These are phyloP conservation scores for Microcebus murinus DNA, from an alignment of 2,113 vertebrate species.

Conservation along the genomic window DNA sequence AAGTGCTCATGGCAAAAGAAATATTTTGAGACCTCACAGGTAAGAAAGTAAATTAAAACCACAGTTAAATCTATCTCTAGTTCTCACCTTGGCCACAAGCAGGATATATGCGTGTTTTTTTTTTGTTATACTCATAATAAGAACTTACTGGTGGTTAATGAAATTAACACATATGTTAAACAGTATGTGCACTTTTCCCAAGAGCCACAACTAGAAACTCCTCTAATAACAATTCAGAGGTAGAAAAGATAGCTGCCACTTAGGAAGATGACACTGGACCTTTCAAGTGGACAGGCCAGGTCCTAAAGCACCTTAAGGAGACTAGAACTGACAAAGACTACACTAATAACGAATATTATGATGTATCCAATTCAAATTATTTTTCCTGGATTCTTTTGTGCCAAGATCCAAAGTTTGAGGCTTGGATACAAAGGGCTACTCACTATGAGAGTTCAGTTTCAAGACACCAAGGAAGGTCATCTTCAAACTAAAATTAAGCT, in stretches of 20 bases:
- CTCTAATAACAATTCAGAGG: not conserved
- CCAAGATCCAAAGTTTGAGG: not conserved
- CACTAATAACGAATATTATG: not conserved
- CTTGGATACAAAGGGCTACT: not conserved
- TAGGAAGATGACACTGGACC: not conserved
- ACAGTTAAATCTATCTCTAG: not conserved
- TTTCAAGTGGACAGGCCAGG: not conserved
- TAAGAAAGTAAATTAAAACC: not conserved
- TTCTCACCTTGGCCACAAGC: not conserved
- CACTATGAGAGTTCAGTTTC: not conserved
- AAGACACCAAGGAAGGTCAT: slow-evolving; percentile 55
- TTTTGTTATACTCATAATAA: not conserved
- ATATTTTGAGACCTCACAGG: not conserved
- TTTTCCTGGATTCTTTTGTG: not conserved
- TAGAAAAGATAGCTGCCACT: not conserved
- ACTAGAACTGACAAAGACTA: not conserved
- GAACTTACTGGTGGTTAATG: not conserved
- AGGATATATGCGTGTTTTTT: not conserved
- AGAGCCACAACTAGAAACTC: not conserved
- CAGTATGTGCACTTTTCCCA: not conserved
- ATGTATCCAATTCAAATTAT: not conserved
- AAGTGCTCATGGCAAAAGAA: not conserved
- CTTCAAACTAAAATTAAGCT: slow-evolving; percentile 41
- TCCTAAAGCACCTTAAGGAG: not conserved
- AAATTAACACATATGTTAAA: not conserved